Percentiles rank a stretch among this genome's conserved stretches.
Evolutionary conservation across 1,140 invertebrate species (phyloP).

Genomic region (Bombus soroeensis): DNA sequence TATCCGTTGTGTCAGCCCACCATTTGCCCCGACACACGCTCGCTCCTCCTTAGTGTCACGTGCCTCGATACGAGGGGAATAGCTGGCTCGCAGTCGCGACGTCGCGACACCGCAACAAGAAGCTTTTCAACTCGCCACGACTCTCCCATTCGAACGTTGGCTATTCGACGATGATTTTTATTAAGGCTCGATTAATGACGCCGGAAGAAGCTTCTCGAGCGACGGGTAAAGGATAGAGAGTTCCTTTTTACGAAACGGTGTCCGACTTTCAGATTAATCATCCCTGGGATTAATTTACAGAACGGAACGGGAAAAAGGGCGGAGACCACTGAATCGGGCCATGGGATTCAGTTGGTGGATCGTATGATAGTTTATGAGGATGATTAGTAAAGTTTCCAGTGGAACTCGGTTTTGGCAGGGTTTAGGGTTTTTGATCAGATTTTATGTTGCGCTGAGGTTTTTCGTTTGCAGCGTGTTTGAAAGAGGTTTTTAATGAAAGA

Average conservation of each 20-base stretch:
- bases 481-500: not conserved
- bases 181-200: constrained; percentile 46
- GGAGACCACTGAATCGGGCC: not conserved
- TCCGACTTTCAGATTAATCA: constrained; percentile 30
- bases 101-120: not conserved
- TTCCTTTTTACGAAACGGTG: not conserved
- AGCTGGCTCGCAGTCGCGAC: not conserved
- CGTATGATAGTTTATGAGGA: not conserved
- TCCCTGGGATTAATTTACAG: not conserved
- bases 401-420: not conserved
- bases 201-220: not conserved
- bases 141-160: constrained; percentile 4
- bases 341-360: not conserved
- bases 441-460: not conserved
- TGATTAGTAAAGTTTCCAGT: not conserved
- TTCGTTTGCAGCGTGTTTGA: not conserved
- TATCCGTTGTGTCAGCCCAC: constrained; percentile 55
- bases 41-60: constrained; percentile 61
- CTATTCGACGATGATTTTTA: constrained; percentile 35
- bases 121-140: not conserved
- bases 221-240: not conserved
- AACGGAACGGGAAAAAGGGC: not conserved
- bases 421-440: not conserved
- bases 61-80: constrained; percentile 51
- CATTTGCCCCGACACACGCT: constrained; percentile 54